A percentile compares a stretch with the other conserved stretches of the same genome.
Conservation (phyloP, 2,888 invertebrate genomes). For the Amiota communis region DNA sequence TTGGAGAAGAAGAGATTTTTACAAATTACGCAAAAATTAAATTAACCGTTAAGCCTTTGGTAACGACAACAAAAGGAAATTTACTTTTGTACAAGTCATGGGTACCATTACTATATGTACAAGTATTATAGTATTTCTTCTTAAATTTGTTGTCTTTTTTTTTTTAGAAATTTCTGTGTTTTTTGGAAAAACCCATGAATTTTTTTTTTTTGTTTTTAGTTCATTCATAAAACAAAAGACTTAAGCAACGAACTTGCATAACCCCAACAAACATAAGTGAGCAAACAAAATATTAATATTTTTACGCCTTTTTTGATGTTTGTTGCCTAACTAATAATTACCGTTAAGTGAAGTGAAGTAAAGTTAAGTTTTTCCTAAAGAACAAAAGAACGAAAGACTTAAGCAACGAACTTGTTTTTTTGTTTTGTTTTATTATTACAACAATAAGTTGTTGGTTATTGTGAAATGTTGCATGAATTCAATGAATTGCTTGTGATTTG, state of each 20-base stretch:
- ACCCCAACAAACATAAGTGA: conserved; percentile 3
- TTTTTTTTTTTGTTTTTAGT: conserved; percentile 19
- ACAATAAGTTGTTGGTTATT: background rate
- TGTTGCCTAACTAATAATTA: too few relatives aligned
- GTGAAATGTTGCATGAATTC: background rate
- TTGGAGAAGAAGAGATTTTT: conserved; percentile 32
- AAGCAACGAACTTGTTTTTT: conserved; percentile 45
- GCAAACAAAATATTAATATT: background rate
- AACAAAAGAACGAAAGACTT: conserved; percentile 50
- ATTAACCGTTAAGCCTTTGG: conserved; percentile 60
- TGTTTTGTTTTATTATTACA: background rate
- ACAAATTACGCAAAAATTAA: conserved; percentile 45
- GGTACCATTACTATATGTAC: too few relatives aligned
- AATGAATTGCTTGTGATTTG: background rate
- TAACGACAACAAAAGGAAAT: conserved; percentile 41
- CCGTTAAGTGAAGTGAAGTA: too few relatives aligned
- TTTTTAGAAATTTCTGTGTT: too few relatives aligned
- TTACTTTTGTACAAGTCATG: background rate
- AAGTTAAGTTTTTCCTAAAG: too few relatives aligned
- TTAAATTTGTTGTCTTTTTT: too few relatives aligned
- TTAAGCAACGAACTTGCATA: conserved; percentile 32
- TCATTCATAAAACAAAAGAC: conserved; percentile 33
- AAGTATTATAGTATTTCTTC: too few relatives aligned
- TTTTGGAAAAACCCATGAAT: background rate
- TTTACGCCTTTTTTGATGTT: background rate